Conservation (phyloP, 2,113 vertebrate species). For the Corynorhinus townsendii region DNA sequence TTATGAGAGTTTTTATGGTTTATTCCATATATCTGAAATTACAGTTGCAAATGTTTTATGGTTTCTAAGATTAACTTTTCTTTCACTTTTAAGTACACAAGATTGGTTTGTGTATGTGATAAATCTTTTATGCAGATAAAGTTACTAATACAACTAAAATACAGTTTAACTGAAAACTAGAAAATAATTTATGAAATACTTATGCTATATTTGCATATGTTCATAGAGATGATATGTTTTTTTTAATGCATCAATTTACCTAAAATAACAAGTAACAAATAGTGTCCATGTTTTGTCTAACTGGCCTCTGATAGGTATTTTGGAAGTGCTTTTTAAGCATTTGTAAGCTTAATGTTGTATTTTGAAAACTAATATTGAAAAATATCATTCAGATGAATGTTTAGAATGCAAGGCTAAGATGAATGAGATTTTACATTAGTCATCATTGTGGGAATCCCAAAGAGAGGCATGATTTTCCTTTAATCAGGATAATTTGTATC, state of each 20-base stretch:
- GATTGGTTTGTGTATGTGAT: not conserved
- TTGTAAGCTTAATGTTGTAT: conserved; percentile 41
- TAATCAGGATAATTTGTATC: not conserved
- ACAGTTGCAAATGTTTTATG: not conserved
- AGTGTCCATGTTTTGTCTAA: not conserved
- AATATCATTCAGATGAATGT: not conserved
- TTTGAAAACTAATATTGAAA: conserved; percentile 59
- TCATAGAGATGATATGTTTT: not conserved
- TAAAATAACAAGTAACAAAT: not conserved
- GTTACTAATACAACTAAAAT: not conserved
- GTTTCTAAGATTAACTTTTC: not conserved
- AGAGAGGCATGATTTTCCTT: not conserved
- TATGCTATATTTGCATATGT: not conserved
- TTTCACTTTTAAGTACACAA: not conserved
- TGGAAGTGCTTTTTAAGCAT: conserved; percentile 33
- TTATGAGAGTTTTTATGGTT: not conserved
- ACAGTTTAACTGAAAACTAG: not conserved
- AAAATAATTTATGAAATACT: not conserved
- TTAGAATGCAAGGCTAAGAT: not conserved
- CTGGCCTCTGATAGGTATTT: conserved; percentile 46
- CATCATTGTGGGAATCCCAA: not conserved
- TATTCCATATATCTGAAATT: not conserved
- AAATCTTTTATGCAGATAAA: not conserved
- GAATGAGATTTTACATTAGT: not conserved
- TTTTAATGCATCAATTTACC: not conserved